These are phyloP conservation scores for Dasysyrphus tricinctus DNA, from an alignment of 2,888 invertebrate genomes.

Conservation along the genomic window DNA sequence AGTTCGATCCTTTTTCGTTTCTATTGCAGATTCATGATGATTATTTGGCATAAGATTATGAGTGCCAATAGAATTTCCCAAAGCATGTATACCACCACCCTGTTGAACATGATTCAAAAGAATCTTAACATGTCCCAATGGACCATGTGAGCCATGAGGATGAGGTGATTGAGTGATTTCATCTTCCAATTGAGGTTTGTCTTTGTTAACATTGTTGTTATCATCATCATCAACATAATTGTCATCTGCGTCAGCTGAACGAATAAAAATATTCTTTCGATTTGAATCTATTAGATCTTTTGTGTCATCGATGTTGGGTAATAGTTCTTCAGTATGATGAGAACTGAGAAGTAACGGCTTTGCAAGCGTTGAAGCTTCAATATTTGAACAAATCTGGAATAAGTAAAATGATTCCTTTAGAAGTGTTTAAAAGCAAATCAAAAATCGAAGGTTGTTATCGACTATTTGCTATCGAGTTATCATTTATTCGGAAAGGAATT, in stretches of 20 bases:
- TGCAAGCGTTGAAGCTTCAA: conserved; percentile 50
- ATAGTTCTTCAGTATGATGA: conserved; percentile 1
- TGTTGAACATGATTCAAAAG: conserved; percentile 80
- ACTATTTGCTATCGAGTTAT: neutral
- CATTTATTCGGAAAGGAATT: neutral
- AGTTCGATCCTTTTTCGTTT: conserved; percentile 78
- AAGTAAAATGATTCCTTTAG: conserved; percentile 10
- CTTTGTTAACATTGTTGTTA: conserved; percentile 25
- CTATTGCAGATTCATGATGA: conserved; percentile 72
- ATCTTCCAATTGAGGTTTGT: conserved; percentile 49
- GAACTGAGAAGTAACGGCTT: conserved; percentile 9
- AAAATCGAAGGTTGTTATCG: neutral
- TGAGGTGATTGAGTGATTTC: conserved; percentile 46
- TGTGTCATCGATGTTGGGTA: conserved; percentile 43
- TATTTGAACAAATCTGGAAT: conserved; percentile 65
- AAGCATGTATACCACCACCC: conserved; percentile 69
- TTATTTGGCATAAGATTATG: conserved; percentile 28
- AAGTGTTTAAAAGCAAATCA: neutral
- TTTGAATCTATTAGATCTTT: neutral
- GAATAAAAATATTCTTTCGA: conserved; percentile 44
- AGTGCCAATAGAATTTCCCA: conserved; percentile 34
- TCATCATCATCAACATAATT: conserved; percentile 59
- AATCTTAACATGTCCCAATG: conserved; percentile 80
- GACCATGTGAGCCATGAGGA: conserved; percentile 67
- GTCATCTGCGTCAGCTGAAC: conserved; percentile 66